Conservation (phyloP, 35 echinoderm and acorn worm species). For the Eucidaris tribuloides region DNA sequence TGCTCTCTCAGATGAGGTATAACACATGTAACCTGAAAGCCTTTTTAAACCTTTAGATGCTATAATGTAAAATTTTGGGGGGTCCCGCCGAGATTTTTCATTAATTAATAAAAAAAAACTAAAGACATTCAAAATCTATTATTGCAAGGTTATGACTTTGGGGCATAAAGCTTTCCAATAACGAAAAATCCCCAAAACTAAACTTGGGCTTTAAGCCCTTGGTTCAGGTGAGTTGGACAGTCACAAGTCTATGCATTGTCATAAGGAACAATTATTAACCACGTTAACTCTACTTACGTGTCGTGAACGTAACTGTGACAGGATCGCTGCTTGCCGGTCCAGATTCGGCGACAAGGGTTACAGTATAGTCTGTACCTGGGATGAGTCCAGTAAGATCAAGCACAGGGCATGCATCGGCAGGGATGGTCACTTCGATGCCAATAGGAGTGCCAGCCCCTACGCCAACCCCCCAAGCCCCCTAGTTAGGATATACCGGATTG, state of each 20-base stretch:
- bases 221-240: background rate
- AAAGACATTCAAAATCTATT: no score
- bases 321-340: slow-evolving; percentile 9
- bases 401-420: slow-evolving; percentile 45
- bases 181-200: no score
- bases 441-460: slow-evolving; percentile 37
- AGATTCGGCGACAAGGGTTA: slow-evolving; percentile 8
- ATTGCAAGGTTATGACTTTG: no score
- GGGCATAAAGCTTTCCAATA: no score
- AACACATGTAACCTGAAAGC: no score
- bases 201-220: background rate
- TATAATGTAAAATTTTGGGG: no score
- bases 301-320: slow-evolving; percentile 1
- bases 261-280: no score
- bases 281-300: slow-evolving; percentile 7
- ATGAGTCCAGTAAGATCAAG: slow-evolving; percentile 34
- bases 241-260: no score
- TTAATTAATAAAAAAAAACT: no score
- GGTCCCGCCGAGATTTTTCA: no score
- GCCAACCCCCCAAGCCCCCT: background rate
- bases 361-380: slow-evolving; percentile 36
- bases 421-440: slow-evolving; percentile 7
- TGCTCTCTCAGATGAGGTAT: no score
- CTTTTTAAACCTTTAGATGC: no score
- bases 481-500: background rate